Base-by-base conservation (phyloP, 92 coral and sea anemone species). In the Actinernus sp. region DNA sequence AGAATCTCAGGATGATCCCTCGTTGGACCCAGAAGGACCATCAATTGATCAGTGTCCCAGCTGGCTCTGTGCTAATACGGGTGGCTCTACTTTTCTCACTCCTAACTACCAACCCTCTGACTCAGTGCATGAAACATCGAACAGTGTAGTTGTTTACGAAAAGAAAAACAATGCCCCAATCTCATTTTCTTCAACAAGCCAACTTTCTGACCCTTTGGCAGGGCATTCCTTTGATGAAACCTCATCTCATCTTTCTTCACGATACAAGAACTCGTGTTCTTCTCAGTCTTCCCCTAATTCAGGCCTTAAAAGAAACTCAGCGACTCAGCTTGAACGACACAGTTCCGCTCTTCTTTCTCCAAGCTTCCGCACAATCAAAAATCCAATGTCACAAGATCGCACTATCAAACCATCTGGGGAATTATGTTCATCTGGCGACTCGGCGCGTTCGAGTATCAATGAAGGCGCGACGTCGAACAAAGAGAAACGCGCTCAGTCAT, bases 31-130 rank as follows among this genome's bases (percentile, higher is more conserved):
- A 45, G 55, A 44, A 11, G 13, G 30, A 10, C 27, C 25, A 4
- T 37, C 63, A 16, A 37, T 68, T 43, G 78, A 70, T 21, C 43
- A 25, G 17, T 70, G 78, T 45, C 78, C 78, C n/a, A 70, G 78
- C 36, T 70, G 78, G 78, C 30, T 70, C 22, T 55, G 66, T 9
- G 58, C 46, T 23, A 43, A 70, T 14, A 49, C 63, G 3, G 44
- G 46, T n/a, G 33, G 56, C 34, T 40, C 78, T 0, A 48, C 52
- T 17, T 56, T 23, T 30, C 66, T 70, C 13, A 39, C 62, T 3
- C 65, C 65, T 5, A 43, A 55, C 27, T 68, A 52, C 25, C 61
- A 52, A 21, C 75, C 75, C 16, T 17, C 58, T 0, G 43, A 61
- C 22, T 44, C 52, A 12, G 57, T 29, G 21, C 52, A 55, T 26